A percentile compares a stretch with the other conserved stretches of the same genome.
phyloP scores from a whole-genome alignment of 2,888 invertebrate genomes.

The Leptothorax acervorum region DNA sequence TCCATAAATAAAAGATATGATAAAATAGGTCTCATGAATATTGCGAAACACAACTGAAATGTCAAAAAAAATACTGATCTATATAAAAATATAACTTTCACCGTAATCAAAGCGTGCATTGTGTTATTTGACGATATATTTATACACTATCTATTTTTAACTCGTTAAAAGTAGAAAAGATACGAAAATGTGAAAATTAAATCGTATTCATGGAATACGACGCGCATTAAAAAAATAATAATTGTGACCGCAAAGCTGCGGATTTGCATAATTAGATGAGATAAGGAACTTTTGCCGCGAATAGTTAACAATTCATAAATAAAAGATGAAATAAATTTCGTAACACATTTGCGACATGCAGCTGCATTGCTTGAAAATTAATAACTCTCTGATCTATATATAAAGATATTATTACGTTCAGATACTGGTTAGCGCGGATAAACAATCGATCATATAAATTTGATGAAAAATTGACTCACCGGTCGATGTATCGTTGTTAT shows the following conservation, averaged over 20 bases:
- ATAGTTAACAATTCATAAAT: slow-evolving; percentile 2
- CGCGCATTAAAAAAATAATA: slow-evolving; percentile 6
- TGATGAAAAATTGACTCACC: slow-evolving; percentile 28
- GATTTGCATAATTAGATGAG: slow-evolving; percentile 19
- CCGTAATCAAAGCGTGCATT: background rate
- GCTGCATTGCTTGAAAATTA: background rate
- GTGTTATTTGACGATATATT: no score
- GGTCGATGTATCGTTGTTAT: background rate
- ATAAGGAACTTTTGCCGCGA: slow-evolving; percentile 1
- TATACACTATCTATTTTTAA: no score
- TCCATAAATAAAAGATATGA: background rate
- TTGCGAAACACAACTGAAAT: background rate
- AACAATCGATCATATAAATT: slow-evolving; percentile 20
- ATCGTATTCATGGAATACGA: background rate
- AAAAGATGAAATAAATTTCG: slow-evolving; percentile 7
- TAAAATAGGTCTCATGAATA: background rate
- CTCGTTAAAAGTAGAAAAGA: background rate
- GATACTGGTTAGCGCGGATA: background rate
- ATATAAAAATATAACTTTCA: background rate
- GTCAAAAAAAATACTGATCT: background rate
- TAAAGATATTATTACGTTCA: background rate
- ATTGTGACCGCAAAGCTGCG: background rate
- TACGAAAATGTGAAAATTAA: slow-evolving; percentile 11
- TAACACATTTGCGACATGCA: background rate
- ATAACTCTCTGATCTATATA: background rate